A percentile compares a stretch with the other conserved stretches of the same genome.
phyloP scores from a whole-genome alignment of 2,888 invertebrate genomes.

The Elegia similella region DNA sequence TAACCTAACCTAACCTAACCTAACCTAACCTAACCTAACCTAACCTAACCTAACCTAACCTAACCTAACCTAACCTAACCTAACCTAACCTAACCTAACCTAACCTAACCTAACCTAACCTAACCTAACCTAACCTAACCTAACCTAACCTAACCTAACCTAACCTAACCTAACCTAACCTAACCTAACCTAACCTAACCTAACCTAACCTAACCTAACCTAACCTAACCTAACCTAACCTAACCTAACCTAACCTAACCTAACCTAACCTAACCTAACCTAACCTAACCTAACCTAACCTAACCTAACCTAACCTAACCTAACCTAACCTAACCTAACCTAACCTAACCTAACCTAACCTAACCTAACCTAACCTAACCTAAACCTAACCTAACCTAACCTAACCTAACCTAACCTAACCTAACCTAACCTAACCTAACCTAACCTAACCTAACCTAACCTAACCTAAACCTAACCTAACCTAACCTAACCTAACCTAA shows the following conservation, averaged over 20 bases:
- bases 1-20: slow-evolving; percentile 28
- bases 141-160: slow-evolving; percentile 24
- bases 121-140: slow-evolving; percentile 22
- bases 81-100: slow-evolving; percentile 22
- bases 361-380: slow-evolving; percentile 22
- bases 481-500: no score
- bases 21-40: slow-evolving; percentile 28
- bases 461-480: no score
- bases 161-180: slow-evolving; percentile 25
- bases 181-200: slow-evolving; percentile 15
- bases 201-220: slow-evolving; percentile 25
- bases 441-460: no score
- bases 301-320: slow-evolving; percentile 22
- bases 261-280: slow-evolving; percentile 22
- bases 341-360: slow-evolving; percentile 24
- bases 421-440: no score
- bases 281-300: slow-evolving; percentile 23
- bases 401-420: no score
- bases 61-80: slow-evolving; percentile 24
- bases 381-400: slow-evolving; percentile 25
- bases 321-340: slow-evolving; percentile 22
- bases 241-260: slow-evolving; percentile 22
- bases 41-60: slow-evolving; percentile 27
- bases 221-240: slow-evolving; percentile 19
- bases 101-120: slow-evolving; percentile 22